Base-by-base conservation (phyloP, 1,140 invertebrate genomes). In the Leucophenga varia region DNA sequence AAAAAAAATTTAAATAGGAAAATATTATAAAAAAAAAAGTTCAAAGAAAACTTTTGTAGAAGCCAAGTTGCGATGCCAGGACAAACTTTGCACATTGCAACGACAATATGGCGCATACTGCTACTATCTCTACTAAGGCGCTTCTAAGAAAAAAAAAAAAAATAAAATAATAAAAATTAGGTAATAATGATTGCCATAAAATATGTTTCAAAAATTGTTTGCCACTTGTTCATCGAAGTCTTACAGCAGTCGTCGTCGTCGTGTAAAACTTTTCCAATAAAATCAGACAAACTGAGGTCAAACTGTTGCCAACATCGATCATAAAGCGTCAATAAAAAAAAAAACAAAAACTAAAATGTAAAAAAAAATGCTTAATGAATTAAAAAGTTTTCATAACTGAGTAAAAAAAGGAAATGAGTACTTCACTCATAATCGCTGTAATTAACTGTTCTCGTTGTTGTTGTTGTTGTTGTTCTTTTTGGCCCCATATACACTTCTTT, bases 191-290 rank as follows among this genome's bases (percentile, higher is more conserved):
- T 59, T 56, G 59, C 54, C 63, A 67, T 67, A 67, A 67, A 67
- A 67, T 67, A 67, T 63, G 56, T 63, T 67, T 67, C n/a, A n/a
- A 31, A 38, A 30, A 43, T n/a, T n/a, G n/a, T n/a, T n/a, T n/a
- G n/a, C n/a, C n/a, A n/a, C n/a, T n/a, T n/a, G n/a, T n/a, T 25
- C 22, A 10, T 10, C n/a, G n/a, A n/a, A n/a, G n/a, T n/a, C n/a
- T 17, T 42, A 10, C 9, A 18, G 22, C 31, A 47, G 37, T 28
- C 42, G 44, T 31, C 14, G 8, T 22, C 43, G 38, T 18, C 55
- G n/a, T n/a, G n/a, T n/a, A 57, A 68, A 68, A 68, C 64, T 68
- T 68, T 68, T 68, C 59, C 55, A 68, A 68, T 64, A 68, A 68
- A 68, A 68, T 68, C 59, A 58, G 55, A 54, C 64, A 57, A 47